Evolutionary conservation across 1,140 invertebrate species (phyloP), one percentile per base, ranked within the genome.

Genomic region (Thaumetopoea pityocampa): DNA sequence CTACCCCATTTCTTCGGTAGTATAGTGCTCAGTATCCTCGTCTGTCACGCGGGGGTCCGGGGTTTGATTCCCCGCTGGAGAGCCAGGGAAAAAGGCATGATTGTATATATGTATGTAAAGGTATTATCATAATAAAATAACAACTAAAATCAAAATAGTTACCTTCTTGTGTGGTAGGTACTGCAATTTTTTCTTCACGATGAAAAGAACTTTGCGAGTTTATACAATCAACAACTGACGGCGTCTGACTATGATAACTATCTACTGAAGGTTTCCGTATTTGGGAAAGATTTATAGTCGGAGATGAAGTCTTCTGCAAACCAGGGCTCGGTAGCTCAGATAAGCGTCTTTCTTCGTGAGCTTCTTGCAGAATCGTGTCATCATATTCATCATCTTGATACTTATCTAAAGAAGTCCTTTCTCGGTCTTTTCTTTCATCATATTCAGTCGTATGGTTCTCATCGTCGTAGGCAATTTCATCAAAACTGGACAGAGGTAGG

Each of bases 391-490:
- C 71, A 14, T 84, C 77, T 67, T 41, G 73, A 77, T 72, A 84
- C 54, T 76, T 80, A 43, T 81, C 74, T 35, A 81, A 57, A 52
- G 77, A 83, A 29, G 63, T 70, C 41, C 77, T 76, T 34, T 82
- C 78, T 23, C 64, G 68, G 35, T 80, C 76, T 54, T 70, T 59
- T 41, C 44, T 27, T 81, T 79, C 69, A 79, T 83, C 77, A 47
- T 66, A 67, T 65, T 83, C 79, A 83, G 79, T 83, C 79, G 81
- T 83, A 67, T 83, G 44, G 61, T 79, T 79, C 65, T 83, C 79
- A 37, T 83, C 74, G 49, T 83, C 79, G 66, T 83, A 83, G 77
- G 79, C 77, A 81, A 77, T 81, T 79, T 78, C 76, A 55, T 84
- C 79, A 51, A 78, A 79, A 63, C 67, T 73, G 41, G 67, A 69